phyloP scores from a whole-genome alignment of 2,888 invertebrate genomes.

The Drosophila testacea region DNA sequence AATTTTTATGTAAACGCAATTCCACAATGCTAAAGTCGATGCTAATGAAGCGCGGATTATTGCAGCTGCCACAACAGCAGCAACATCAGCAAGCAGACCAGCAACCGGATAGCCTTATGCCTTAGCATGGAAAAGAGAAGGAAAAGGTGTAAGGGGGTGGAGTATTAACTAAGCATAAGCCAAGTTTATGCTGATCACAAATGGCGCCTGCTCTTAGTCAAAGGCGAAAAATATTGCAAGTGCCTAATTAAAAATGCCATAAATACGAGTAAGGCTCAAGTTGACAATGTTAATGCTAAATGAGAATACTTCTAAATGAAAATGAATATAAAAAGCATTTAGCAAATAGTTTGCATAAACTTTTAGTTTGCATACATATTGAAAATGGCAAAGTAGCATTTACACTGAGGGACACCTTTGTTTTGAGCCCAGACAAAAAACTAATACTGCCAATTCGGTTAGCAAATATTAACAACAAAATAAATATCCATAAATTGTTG shows the following conservation, averaged over 20 bases:
- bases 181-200: constrained; percentile 44
- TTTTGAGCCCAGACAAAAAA: constrained; percentile 34
- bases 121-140: constrained; percentile 8
- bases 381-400: constrained; percentile 45
- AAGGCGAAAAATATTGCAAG: constrained; percentile 44
- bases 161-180: constrained; percentile 42
- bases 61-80: constrained; percentile 34
- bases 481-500: constrained; percentile 37
- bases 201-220: constrained; percentile 40
- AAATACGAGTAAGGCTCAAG: constrained; percentile 44
- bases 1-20: constrained; percentile 70
- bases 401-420: constrained; percentile 42
- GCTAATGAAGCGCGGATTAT: constrained; percentile 67
- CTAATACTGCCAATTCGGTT: constrained; percentile 48
- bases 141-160: constrained; percentile 9
- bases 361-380: constrained; percentile 62
- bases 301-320: constrained; percentile 27
- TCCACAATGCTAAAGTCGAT: constrained; percentile 66
- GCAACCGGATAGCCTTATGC: constrained; percentile 59
- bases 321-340: constrained; percentile 50
- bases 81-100: constrained; percentile 12
- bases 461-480: constrained; percentile 51
- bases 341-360: constrained; percentile 52
- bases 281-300: constrained; percentile 53
- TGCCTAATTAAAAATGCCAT: constrained; percentile 75